A percentile compares a stretch with the other conserved stretches of the same genome.
Evolutionary conservation across 2,888 invertebrate genomes (phyloP).

Genomic region (Mesochorus sp.): DNA sequence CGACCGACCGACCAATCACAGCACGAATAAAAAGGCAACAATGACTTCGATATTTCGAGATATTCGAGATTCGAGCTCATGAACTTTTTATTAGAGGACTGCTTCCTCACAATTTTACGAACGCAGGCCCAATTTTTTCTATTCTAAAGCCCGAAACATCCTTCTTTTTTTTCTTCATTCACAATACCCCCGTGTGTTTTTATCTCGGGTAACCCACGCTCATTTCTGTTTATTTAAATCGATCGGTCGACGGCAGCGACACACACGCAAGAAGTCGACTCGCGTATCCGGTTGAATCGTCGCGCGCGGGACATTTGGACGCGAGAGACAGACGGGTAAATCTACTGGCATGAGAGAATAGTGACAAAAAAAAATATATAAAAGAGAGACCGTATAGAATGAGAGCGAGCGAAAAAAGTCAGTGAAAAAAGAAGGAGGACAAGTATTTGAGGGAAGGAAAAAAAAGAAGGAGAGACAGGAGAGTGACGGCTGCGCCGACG

Average conservation of each 20-base stretch:
- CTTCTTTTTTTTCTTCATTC: slow-evolving; percentile 5
- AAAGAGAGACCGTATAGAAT: background rate
- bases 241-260: slow-evolving; percentile 70
- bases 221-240: slow-evolving; percentile 74
- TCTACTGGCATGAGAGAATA: slow-evolving; percentile 33
- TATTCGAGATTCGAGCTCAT: too few species aligned
- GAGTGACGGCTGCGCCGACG: slow-evolving; percentile 61
- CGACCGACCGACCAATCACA: too few species aligned
- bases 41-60: too few species aligned
- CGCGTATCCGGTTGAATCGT: slow-evolving; percentile 60
- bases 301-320: background rate
- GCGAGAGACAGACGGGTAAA: slow-evolving; percentile 31
- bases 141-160: too few species aligned
- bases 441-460: slow-evolving; percentile 15
- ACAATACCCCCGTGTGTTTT: slow-evolving; percentile 62
- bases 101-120: too few species aligned
- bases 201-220: slow-evolving; percentile 51
- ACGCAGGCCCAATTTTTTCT: too few species aligned
- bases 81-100: too few species aligned
- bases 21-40: too few species aligned
- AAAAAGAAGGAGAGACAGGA: slow-evolving; percentile 34
- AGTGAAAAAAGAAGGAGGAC: slow-evolving; percentile 1
- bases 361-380: slow-evolving; percentile 34
- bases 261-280: slow-evolving; percentile 67
- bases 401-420: slow-evolving; percentile 14